These are phyloP conservation scores for Corythornis cristatus DNA, from an alignment of 2,113 vertebrate species.

Conservation along the genomic window DNA sequence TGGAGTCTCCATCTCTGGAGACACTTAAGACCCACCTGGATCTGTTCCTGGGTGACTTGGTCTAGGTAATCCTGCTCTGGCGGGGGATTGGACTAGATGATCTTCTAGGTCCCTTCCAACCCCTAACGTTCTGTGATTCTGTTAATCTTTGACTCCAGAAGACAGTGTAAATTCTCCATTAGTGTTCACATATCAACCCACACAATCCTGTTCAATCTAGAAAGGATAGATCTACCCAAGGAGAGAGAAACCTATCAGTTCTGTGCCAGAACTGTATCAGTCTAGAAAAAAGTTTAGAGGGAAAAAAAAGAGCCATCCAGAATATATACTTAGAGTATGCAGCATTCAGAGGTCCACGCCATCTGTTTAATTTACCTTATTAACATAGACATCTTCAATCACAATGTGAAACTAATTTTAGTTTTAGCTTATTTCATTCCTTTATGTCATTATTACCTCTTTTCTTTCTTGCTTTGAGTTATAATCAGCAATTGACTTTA, in stretches of 20 bases:
- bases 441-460: background rate
- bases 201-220: background rate
- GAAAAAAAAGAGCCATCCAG: background rate
- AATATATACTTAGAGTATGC: background rate
- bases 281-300: background rate
- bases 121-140: too few relatives aligned
- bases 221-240: background rate
- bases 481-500: background rate
- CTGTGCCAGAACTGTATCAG: fast-evolving
- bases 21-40: too few relatives aligned
- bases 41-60: too few relatives aligned
- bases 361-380: background rate
- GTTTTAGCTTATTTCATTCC: background rate
- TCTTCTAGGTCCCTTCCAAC: too few relatives aligned
- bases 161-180: background rate
- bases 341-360: background rate
- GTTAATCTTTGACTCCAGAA: background rate
- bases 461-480: background rate
- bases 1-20: too few relatives aligned
- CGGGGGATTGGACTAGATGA: too few relatives aligned
- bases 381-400: background rate
- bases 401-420: background rate
- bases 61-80: too few relatives aligned
- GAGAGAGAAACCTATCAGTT: background rate
- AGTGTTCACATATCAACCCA: background rate